phyloP scores from a whole-genome alignment of 2,113 vertebrate genomes.

The Strigops habroptila region DNA sequence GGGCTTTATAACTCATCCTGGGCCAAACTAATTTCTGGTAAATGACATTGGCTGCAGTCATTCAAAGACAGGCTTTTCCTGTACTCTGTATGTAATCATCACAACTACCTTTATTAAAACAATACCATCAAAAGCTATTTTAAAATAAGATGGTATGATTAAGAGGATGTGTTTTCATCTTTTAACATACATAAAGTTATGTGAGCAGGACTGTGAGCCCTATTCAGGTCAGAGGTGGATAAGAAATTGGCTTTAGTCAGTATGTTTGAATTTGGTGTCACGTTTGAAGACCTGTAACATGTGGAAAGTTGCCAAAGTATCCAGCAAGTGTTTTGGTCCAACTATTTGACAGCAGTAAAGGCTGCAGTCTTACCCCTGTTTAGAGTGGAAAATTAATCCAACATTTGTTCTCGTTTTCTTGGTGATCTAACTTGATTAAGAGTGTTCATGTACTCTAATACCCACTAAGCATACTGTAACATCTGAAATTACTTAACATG shows the following conservation, averaged over 20 bases:
- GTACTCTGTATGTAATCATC: not conserved
- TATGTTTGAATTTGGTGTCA: not conserved
- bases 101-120: conserved; percentile 15
- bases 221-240: not conserved
- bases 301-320: not conserved
- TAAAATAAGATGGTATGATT: not conserved
- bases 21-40: conserved; percentile 31
- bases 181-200: not conserved
- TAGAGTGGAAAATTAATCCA: not conserved
- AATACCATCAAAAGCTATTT: conserved; percentile 1
- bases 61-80: conserved; percentile 15
- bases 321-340: not conserved
- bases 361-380: not conserved
- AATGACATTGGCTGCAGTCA: not conserved
- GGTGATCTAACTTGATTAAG: not conserved
- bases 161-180: conserved; percentile 15
- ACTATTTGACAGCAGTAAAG: not conserved
- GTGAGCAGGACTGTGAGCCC: not conserved
- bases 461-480: rapidly evolving
- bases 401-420: not conserved
- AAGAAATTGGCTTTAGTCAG: not conserved
- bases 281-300: not conserved
- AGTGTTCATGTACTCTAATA: not conserved
- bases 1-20: not conserved
- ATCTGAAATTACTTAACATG: not conserved